These are phyloP conservation scores for Vanacampus margaritifer DNA, from an alignment of 2,113 vertebrate species.

Conservation along the genomic window DNA sequence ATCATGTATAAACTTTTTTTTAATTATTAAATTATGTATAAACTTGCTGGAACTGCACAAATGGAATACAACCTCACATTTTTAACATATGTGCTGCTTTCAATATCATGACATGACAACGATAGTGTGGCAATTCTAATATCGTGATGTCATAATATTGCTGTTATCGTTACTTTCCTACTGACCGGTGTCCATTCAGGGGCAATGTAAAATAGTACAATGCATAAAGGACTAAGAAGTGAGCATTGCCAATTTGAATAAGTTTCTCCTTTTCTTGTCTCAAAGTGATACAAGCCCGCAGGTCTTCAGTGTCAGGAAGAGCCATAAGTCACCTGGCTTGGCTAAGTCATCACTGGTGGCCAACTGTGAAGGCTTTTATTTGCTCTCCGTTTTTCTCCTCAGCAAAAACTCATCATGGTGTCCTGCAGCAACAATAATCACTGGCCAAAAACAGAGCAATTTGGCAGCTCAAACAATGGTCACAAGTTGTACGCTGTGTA, in stretches of 20 bases:
- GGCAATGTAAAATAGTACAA: constrained; percentile 43
- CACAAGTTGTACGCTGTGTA: constrained; percentile 47
- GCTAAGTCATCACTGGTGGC: constrained; percentile 59
- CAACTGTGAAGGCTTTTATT: constrained; percentile 55
- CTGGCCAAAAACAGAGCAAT: constrained; percentile 55
- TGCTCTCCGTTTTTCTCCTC: constrained; percentile 32
- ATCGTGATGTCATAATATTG: no score
- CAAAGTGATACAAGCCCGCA: constrained; percentile 47
- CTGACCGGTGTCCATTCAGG: no score
- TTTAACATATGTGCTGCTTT: no score
- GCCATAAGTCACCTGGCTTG: constrained; percentile 42
- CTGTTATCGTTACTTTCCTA: no score
- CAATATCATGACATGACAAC: no score
- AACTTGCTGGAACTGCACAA: no score
- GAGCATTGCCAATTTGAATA: constrained; percentile 25
- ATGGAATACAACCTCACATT: no score
- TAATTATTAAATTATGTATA: no score
- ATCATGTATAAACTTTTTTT: no score
- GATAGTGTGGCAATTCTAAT: no score
- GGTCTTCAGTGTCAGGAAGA: constrained; percentile 31
- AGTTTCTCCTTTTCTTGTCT: constrained; percentile 45
- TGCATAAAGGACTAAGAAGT: constrained; percentile 18
- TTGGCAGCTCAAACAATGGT: constrained; percentile 64
- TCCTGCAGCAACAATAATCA: constrained; percentile 56
- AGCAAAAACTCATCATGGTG: constrained; percentile 57